Percentiles rank a stretch among this genome's conserved stretches.
phyloP scores from a whole-genome alignment of 2,113 vertebrate genomes.

The Tragelaphus imberbis region DNA sequence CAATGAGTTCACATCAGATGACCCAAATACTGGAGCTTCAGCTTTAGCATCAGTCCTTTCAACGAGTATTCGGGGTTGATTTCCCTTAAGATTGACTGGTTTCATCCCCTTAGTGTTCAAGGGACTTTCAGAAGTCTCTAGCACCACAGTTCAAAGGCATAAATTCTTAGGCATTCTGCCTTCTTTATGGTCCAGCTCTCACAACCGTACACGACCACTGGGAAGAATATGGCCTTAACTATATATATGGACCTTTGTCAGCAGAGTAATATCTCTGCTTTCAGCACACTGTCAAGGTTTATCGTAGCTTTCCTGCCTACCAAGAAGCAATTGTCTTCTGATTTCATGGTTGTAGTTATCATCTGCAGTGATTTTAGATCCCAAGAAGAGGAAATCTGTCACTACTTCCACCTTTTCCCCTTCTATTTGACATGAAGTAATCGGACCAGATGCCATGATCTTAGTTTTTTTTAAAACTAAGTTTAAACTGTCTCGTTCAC shows the following conservation, averaged over 20 bases:
- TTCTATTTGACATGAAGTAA: neutral
- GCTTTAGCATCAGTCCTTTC: neutral
- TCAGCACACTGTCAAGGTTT: neutral
- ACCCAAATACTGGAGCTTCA: neutral
- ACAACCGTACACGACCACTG: fast-evolving
- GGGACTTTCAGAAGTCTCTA: neutral
- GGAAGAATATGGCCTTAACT: neutral
- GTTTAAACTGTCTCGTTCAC: neutral
- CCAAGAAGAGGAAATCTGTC: neutral
- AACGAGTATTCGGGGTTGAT: neutral
- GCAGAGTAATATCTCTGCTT: neutral
- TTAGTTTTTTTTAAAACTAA: neutral
- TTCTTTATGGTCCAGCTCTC: neutral
- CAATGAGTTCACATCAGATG: neutral
- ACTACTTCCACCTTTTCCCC: neutral
- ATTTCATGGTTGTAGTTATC: neutral
- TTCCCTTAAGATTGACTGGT: neutral
- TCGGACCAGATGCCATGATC: neutral
- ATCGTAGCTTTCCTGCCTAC: neutral
- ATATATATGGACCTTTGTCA: neutral
- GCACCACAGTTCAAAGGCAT: neutral
- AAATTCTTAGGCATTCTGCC: neutral
- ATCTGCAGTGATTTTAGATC: neutral
- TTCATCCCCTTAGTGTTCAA: neutral
- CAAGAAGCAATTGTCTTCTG: neutral